phyloP scores from a whole-genome alignment of 2,888 invertebrate species.

The Lasioglossum lativentre region DNA sequence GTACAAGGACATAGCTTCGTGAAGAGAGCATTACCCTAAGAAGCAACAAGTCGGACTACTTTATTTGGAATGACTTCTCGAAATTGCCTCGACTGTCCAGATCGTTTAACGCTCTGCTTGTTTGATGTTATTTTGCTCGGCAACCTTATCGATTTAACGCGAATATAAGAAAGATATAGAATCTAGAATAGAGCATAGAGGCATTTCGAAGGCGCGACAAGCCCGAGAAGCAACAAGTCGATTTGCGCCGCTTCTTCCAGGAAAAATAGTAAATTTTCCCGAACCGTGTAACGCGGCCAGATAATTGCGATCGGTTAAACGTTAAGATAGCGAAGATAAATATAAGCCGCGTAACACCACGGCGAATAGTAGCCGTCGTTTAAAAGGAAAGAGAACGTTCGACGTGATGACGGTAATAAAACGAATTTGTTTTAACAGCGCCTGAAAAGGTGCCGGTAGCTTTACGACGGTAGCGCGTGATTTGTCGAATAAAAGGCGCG shows the following conservation, averaged over 20 bases:
- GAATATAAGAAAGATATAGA: neutral
- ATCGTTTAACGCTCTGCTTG: neutral
- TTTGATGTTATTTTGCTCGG: neutral
- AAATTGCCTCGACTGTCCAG: neutral
- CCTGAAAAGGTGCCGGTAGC: slow-evolving; percentile 17
- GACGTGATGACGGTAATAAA: slow-evolving; percentile 42
- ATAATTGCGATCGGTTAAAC: neutral
- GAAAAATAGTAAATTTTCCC: neutral
- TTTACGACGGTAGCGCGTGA: slow-evolving; percentile 49
- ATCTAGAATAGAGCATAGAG: neutral
- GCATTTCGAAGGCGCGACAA: neutral
- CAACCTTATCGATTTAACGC: neutral
- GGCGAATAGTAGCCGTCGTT: neutral
- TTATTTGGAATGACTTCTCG: neutral
- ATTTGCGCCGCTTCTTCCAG: neutral
- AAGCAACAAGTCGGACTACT: neutral
- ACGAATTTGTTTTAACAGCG: slow-evolving; percentile 41
- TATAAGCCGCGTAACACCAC: neutral
- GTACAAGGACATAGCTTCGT: neutral
- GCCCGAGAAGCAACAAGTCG: neutral
- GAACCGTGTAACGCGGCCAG: neutral
- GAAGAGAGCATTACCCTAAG: neutral
- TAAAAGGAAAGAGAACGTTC: neutral
- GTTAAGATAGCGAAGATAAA: neutral
- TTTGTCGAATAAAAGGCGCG: slow-evolving; percentile 46